Percentiles rank a stretch among this genome's conserved stretches.
Conservation (phyloP, 1,140 invertebrate species). For the Drosophila pandora region DNA sequence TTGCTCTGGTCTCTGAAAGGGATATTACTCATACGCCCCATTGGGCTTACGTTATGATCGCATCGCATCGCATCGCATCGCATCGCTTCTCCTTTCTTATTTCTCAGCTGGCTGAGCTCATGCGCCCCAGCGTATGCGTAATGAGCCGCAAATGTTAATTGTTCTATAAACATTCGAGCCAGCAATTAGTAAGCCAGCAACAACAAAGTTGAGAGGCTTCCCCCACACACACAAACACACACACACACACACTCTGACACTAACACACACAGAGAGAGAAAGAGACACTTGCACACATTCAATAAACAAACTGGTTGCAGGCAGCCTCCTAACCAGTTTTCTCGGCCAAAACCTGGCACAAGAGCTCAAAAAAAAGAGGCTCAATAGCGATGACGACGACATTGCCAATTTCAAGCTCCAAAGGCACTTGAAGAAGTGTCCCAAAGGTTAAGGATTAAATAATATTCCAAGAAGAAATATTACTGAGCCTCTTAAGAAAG, state of each 20-base stretch:
- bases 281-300: slow-evolving; percentile 15
- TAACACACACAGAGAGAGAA: background rate
- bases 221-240: slow-evolving; percentile 38
- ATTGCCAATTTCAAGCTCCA: slow-evolving; percentile 56
- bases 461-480: background rate
- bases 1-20: slow-evolving; percentile 18
- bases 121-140: slow-evolving; percentile 49
- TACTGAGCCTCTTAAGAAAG: too few relatives aligned
- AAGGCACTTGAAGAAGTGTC: slow-evolving; percentile 11
- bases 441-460: background rate
- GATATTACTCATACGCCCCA: slow-evolving; percentile 49
- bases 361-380: slow-evolving; percentile 38
- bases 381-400: slow-evolving; percentile 41
- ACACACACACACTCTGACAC: slow-evolving; percentile 4
- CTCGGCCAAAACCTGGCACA: slow-evolving; percentile 15
- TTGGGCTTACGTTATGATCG: slow-evolving; percentile 24
- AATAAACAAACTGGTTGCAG: slow-evolving; percentile 42
- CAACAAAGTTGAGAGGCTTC: slow-evolving; percentile 42
- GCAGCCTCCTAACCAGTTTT: slow-evolving; percentile 53
- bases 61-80: slow-evolving; percentile 35
- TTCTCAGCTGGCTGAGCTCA: slow-evolving; percentile 47
- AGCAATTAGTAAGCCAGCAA: slow-evolving; percentile 47
- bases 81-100: background rate
- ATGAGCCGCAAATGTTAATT: slow-evolving; percentile 62
- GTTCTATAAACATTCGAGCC: slow-evolving; percentile 60